phyloP scores from a whole-genome alignment of 1,140 invertebrate genomes.

The Neodiprion pinetum region DNA sequence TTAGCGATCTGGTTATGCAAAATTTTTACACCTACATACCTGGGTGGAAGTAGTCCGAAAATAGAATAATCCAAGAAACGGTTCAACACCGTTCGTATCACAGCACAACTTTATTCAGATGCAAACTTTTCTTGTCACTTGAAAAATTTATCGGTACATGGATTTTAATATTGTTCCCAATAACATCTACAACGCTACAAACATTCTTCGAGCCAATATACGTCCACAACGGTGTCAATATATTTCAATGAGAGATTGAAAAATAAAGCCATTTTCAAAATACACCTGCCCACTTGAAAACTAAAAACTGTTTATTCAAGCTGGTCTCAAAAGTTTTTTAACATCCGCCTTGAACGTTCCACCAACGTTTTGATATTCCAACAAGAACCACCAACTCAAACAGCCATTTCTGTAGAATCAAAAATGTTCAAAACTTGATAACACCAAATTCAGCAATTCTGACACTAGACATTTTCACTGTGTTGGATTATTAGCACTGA shows the following conservation, averaged over 20 bases:
- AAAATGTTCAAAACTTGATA: neutral
- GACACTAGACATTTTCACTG: neutral
- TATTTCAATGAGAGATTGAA: neutral
- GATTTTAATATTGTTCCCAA: neutral
- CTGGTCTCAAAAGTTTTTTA: too few species aligned
- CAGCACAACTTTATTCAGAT: constrained; percentile 23
- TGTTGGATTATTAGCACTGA: neutral
- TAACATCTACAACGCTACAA: neutral
- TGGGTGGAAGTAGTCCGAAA: constrained; percentile 18
- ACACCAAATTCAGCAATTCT: neutral
- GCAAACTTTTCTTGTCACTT: neutral
- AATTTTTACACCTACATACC: neutral
- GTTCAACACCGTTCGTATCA: constrained; percentile 15
- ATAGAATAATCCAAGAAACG: constrained; percentile 21
- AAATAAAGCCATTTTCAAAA: constrained; percentile 10
- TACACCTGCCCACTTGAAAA: neutral
- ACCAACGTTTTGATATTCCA: too few species aligned
- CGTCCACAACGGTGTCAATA: neutral
- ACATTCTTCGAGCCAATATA: constrained; percentile 1
- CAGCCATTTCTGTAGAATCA: too few species aligned
- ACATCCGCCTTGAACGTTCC: too few species aligned
- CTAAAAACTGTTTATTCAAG: neutral
- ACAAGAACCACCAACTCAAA: too few species aligned
- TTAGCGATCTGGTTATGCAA: neutral
- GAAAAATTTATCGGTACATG: neutral